Percentiles rank a stretch among this genome's conserved stretches.
Conservation (phyloP, 2,888 invertebrate genomes). For the Autographa pulchrina region DNA sequence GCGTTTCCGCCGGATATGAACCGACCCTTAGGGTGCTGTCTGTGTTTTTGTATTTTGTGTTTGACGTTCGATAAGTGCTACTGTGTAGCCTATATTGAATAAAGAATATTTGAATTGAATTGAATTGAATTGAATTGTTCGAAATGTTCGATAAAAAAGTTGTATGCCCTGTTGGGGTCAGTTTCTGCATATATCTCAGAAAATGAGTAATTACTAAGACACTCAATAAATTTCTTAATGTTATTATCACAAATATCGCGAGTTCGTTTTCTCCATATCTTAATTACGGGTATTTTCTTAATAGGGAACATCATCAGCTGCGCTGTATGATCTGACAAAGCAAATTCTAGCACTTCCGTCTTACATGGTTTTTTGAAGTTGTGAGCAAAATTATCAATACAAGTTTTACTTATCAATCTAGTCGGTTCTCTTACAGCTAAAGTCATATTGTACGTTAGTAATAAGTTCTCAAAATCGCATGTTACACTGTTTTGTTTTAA, state of each 20-base stretch:
- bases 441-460: conserved; percentile 7
- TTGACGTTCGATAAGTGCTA: no score
- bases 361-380: no score
- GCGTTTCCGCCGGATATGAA: no score
- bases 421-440: conserved; percentile 10
- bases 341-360: no score
- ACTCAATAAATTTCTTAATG: conserved; percentile 10
- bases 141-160: conserved; percentile 14
- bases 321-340: conserved; percentile 9
- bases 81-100: no score
- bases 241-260: conserved; percentile 8
- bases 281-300: background rate
- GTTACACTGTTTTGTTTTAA: conserved; percentile 1
- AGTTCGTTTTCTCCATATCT: background rate
- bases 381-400: no score
- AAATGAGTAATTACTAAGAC: conserved; percentile 10
- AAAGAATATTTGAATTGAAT: no score
- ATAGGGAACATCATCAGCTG: conserved; percentile 6
- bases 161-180: conserved; percentile 11
- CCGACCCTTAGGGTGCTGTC: no score
- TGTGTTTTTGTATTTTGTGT: no score
- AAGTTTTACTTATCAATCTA: no score
- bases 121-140: no score
- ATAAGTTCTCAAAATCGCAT: background rate
- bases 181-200: conserved; percentile 15